Base-by-base conservation (phyloP, 2,888 invertebrate species). In the Aleiodes testaceus region DNA sequence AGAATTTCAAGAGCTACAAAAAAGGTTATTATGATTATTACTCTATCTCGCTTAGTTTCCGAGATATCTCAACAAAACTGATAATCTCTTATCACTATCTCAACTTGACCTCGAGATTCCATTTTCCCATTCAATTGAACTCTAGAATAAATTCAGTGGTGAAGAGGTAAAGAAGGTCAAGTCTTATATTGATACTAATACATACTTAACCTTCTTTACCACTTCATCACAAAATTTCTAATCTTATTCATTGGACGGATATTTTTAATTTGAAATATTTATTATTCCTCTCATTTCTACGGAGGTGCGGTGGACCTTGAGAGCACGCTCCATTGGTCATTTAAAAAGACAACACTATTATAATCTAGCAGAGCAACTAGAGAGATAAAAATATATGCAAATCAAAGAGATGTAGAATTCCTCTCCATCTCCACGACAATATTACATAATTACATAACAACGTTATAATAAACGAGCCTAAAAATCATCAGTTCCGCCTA, bases 401-500 rank as follows among this genome's bases (percentile, higher is more conserved):
- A 44, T 16, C 44, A 63, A 22, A 12, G 45, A 63, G 61, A 55
- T 64, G 9, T 36, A 26, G 52, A 36, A 64, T 52, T 49, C n/a
- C 14, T 53, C 22, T 53, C 44, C 45, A 45, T 11, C n/a, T n/a
- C n/a, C n/a, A n/a, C 44, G 18, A 16, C 16, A 22, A 45, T 63
- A 26, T 20, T 63, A 63, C 14, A 14, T 26, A 63, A 45, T 45
- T 20, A 11, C 45, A 12, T 63, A 45, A 45, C 63, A 63, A 22
- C 22, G 45, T 26, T 63, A 18, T 59, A 42, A 59, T 63, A 26
- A 83, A 81, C 63, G 81, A 82, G 84, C 81, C 81, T 82, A 84
- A 80, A 82, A 84, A 83, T 83, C 81, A 79, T 80, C 77, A 79
- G 79, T 77, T 75, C 76, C 78, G 78, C 74, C 74, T 74, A 52